Base-by-base conservation (phyloP, 2,888 invertebrate genomes). In the Hirtodrosophila confusa region DNA sequence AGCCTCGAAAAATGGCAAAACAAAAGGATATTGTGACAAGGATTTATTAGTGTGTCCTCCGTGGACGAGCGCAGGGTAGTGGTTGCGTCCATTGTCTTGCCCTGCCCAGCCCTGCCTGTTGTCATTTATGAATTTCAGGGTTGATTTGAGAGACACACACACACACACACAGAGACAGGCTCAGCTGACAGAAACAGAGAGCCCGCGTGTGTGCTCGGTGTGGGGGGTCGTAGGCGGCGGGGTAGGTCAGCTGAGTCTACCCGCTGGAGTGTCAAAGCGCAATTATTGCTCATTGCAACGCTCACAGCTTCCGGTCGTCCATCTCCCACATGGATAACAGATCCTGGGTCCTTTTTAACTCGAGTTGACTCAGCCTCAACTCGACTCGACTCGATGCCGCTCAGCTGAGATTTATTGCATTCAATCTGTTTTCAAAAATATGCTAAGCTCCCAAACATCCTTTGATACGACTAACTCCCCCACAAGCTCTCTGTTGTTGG, bases 1-100 rank as follows among this genome's bases (percentile, higher is more conserved):
- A 2, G 41, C 45, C 53, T 61, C 55, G 68, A 80, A 80, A 76
- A 87, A 87, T 85, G 71, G 75, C 77, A 73, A 87, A 85, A 84
- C 84, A 84, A 84, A 84, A 82, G 84, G 75, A 87, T 87, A 78
- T 84, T 87, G 88, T 84, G 84, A 84, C 84, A 84, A 78, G 86
- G 84, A 84, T 84, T 84, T 84, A 84, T 84, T 87, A 75, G 88
- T 72, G 64, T 65, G 60, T 68, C 63, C 64, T 67, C 40, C 53
- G 60, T 37, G 27, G 41, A 40, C 35, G 45, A 36, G 50, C 51
- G 51, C 35, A 11, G 58, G 48, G 68, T 49, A 33, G 54, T 39
- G 60, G 40, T n/a, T 33, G 48, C 65, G 75, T 64, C 76, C 78
- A 82, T 80, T 82, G 78, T 75, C 83, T 69, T 64, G 54, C 23